A percentile compares a stretch with the other conserved stretches of the same genome.
These are phyloP conservation scores for Spodoptera littoralis DNA, from an alignment of 2,888 invertebrate species.

Conservation along the genomic window DNA sequence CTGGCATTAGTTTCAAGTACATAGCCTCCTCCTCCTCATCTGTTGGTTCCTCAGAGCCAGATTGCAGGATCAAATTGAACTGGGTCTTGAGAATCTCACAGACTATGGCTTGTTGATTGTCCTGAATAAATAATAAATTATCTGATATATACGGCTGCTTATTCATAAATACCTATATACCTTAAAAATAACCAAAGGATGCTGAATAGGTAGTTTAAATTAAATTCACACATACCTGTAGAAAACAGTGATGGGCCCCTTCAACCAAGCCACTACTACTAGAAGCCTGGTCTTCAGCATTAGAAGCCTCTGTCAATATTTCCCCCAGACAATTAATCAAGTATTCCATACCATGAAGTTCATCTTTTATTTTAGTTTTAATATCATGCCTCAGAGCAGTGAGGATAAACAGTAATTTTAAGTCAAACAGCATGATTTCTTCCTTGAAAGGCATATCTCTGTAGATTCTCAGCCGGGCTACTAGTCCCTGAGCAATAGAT, in stretches of 20 bases:
- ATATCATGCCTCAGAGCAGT: slow-evolving; percentile 94
- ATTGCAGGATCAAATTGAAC: slow-evolving; percentile 92
- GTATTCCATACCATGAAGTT: slow-evolving; percentile 91
- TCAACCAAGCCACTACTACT: slow-evolving; percentile 62
- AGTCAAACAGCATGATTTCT: slow-evolving; percentile 95
- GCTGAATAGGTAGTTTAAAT: too few species aligned
- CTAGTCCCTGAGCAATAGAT: slow-evolving; percentile 91
- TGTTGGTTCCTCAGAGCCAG: slow-evolving; percentile 77
- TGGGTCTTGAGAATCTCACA: slow-evolving; percentile 94
- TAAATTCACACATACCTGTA: slow-evolving; percentile 64
- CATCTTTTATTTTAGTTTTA: slow-evolving; percentile 90
- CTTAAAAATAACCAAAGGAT: too few species aligned
- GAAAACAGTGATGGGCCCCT: slow-evolving; percentile 62
- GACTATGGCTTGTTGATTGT: slow-evolving; percentile 89
- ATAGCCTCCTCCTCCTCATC: slow-evolving; percentile 92
- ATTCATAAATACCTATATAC: not conserved
- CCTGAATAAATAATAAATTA: slow-evolving; percentile 69
- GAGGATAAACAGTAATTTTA: slow-evolving; percentile 95
- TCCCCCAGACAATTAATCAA: slow-evolving; percentile 91
- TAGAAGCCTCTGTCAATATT: slow-evolving; percentile 84
- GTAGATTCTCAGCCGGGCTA: slow-evolving; percentile 92
- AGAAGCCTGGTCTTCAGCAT: slow-evolving; percentile 61
- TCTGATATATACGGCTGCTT: not conserved
- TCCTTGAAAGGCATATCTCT: slow-evolving; percentile 90
- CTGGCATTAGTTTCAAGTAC: slow-evolving; percentile 91